These are phyloP conservation scores for Lindbergichthys nudifrons DNA, from an alignment of 2,797 vertebrate genomes.

Conservation along the genomic window DNA sequence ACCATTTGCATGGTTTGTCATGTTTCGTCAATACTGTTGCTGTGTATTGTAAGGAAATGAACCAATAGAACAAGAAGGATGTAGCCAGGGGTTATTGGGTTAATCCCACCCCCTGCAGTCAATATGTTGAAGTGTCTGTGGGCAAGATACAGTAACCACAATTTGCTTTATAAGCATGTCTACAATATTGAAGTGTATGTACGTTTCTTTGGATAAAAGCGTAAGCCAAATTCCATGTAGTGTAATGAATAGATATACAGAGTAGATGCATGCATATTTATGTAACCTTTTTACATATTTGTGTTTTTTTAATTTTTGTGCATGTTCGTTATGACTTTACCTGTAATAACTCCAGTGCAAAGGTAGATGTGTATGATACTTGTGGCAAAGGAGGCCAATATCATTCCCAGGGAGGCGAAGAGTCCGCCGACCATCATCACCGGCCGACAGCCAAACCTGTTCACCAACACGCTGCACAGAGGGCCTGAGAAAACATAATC, in stretches of 20 bases:
- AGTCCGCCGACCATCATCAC: constrained; percentile 95
- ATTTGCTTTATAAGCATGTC: no score
- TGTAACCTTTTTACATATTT: no score
- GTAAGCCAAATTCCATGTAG: no score
- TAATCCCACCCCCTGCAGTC: no score
- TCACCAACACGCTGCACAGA: constrained; percentile 91
- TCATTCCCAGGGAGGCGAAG: constrained; percentile 92
- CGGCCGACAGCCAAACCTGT: constrained; percentile 93
- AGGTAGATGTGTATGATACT: constrained; percentile 91
- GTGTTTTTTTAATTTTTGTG: not conserved
- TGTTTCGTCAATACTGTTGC: not conserved
- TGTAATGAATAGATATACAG: no score
- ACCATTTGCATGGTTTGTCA: not conserved
- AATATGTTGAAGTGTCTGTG: no score
- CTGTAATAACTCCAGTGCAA: constrained; percentile 91
- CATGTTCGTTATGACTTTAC: constrained; percentile 64
- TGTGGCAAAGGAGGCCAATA: constrained; percentile 89
- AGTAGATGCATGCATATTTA: no score
- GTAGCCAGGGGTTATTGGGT: no score
- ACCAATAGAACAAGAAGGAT: not conserved
- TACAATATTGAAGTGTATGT: no score
- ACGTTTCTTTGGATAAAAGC: no score
- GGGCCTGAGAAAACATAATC: constrained; percentile 83
- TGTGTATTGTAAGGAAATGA: not conserved
- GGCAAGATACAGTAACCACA: no score